Evolutionary conservation across 1,140 invertebrate genomes (phyloP).

Genomic region (Bombus superbus): DNA sequence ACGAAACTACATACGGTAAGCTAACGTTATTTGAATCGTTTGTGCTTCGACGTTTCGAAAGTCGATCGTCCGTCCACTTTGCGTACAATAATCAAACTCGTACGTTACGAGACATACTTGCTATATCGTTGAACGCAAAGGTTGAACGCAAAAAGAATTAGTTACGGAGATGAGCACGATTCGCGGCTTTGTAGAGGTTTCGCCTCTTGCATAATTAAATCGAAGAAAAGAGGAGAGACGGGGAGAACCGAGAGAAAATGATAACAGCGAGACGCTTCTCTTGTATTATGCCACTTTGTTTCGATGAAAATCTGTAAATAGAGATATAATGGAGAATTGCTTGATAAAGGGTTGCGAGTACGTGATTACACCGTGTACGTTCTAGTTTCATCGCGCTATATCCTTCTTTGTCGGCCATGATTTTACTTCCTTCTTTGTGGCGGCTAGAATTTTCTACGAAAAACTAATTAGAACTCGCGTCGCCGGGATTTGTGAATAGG

Average conservation of each 20-base stretch:
- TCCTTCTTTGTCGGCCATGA: background rate
- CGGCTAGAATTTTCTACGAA: slow-evolving; percentile 5
- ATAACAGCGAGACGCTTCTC: background rate
- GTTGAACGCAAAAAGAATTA: background rate
- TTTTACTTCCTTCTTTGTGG: background rate
- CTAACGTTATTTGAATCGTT: background rate
- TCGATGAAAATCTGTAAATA: background rate
- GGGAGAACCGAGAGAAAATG: background rate
- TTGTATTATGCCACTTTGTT: background rate
- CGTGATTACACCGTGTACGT: background rate
- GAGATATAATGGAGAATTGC: background rate
- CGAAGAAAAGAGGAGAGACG: background rate
- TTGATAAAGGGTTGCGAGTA: background rate
- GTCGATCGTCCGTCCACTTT: background rate
- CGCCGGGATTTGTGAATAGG: slow-evolving; percentile 9
- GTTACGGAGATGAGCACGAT: background rate
- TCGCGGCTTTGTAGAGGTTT: background rate
- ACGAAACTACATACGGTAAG: background rate
- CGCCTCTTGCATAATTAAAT: background rate
- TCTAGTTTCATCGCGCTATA: background rate
- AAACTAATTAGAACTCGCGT: slow-evolving; percentile 27
- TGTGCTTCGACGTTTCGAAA: background rate
- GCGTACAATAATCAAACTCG: background rate
- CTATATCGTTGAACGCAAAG: too few species aligned
- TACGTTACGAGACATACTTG: background rate